Evolutionary conservation across 1,140 invertebrate genomes (phyloP).

Genomic region (Macrocentrus cingulum): DNA sequence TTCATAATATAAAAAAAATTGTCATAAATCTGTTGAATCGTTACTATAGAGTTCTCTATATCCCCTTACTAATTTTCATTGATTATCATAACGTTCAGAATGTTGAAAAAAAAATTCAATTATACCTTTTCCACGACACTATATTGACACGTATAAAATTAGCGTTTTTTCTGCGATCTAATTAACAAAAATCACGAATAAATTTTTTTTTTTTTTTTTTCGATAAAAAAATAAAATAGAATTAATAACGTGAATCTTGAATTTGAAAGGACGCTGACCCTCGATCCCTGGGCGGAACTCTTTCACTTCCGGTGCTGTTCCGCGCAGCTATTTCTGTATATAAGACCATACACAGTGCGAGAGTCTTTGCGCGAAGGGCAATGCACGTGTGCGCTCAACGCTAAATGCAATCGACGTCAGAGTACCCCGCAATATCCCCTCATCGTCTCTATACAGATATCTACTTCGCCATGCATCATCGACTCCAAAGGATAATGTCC

Average conservation of each 20-base stretch:
- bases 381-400: constrained; percentile 17
- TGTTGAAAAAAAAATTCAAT: no score
- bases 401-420: neutral
- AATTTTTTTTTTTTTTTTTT: no score
- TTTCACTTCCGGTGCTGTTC: constrained; percentile 55
- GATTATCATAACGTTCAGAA: no score
- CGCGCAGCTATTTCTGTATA: constrained; percentile 51
- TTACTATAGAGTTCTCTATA: no score
- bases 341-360: constrained; percentile 19
- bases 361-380: constrained; percentile 3
- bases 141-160: no score
- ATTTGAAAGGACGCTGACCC: constrained; percentile 52
- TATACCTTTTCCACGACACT: no score
- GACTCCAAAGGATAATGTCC: neutral
- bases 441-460: neutral
- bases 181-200: no score
- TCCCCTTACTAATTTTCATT: no score
- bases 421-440: neutral
- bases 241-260: constrained; percentile 13
- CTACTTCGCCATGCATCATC: neutral
- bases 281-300: constrained; percentile 53
- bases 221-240: no score
- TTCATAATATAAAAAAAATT: no score
- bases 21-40: no score
- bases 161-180: no score